Base-by-base conservation (phyloP, 2,888 invertebrate species). In the Rhamnusium bicolor region DNA sequence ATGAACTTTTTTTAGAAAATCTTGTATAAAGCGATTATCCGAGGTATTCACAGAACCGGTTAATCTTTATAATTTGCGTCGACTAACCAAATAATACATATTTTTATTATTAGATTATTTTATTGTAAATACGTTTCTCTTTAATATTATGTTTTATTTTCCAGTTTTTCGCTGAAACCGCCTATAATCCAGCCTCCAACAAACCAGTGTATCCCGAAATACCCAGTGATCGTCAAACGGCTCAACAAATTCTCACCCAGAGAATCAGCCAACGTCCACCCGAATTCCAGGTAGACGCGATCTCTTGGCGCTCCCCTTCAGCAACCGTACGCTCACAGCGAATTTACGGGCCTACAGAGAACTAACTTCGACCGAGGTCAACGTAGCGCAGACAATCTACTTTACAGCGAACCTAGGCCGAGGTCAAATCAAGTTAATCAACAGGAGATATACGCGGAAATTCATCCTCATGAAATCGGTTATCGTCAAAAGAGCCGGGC, bases 101-200 rank as follows among this genome's bases (percentile, higher is more conserved):
- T n/a, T n/a, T n/a, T n/a, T n/a, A n/a, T n/a, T n/a, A n/a, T n/a
- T n/a, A n/a, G n/a, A n/a, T n/a, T n/a, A n/a, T n/a, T n/a, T n/a
- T n/a, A n/a, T n/a, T n/a, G n/a, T n/a, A n/a, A n/a, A n/a, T n/a
- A n/a, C n/a, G n/a, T n/a, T n/a, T n/a, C n/a, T n/a, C n/a, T n/a
- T n/a, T n/a, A n/a, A n/a, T n/a, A n/a, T n/a, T n/a, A n/a, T 49
- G 5, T 71, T 68, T 69, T 75, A 74, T 78, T 69, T 88, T 88
- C 14, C 89, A 96, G 96, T 96, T 95, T 89, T 97, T 96, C 88
- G 94, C 96, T 80, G 95, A 95, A 86, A 95, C 96, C 77, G 97
- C 97, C 19, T 95, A 97, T 87, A 95, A 96, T 86, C 83, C 97
- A 54, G 94, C 95, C 88, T 82, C 82, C 29, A 84, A 84, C 62